Base-by-base conservation (phyloP, 2,797 vertebrate species). In the Atherinosoma microstoma region DNA sequence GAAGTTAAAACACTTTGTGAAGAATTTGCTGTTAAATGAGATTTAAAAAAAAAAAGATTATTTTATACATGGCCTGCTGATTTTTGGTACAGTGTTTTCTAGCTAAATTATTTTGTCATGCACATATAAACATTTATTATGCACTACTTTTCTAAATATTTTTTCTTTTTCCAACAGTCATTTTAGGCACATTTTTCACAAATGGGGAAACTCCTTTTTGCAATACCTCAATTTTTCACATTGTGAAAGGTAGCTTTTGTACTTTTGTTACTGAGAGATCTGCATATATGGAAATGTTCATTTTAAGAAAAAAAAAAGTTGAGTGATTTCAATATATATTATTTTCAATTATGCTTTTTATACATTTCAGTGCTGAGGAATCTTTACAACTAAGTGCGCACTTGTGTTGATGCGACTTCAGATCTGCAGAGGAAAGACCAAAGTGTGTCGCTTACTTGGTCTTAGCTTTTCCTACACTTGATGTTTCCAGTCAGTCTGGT, bases 191-290 rank as follows among this genome's bases (percentile, higher is more conserved):
- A 99, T 98, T 99, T 99, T 99, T 99, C 98, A 99, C 97, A 97
- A 97, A 98, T 97, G 97, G 97, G 97, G 97, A 98, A 98, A 97
- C 97, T 99, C 98, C 97, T 99, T 99, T 99, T 99, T 99, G 97
- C 98, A 99, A 99, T 99, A 99, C 98, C 97, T 99, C 98, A 99
- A 99, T 99, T 99, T 99, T 99, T 99, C 98, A 99, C 98, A 98
- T 99, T 99, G 98, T 98, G 98, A 98, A 99, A 98, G 98, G 97
- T 99, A 99, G 97, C 97, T 99, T 99, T 99, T 99, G 97, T 99
- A 99, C 97, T 99, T 99, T 99, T 99, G 98, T 99, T 99, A 98
- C 97, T 98, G 97, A 98, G 96, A 99, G 97, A 99, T 99, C 97
- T 99, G 97, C 98, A 97, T 99, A 98, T 99, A 99, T 94, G 94